phyloP scores from a whole-genome alignment of 2,888 invertebrate species.

The Leptogaster cylindrica region DNA sequence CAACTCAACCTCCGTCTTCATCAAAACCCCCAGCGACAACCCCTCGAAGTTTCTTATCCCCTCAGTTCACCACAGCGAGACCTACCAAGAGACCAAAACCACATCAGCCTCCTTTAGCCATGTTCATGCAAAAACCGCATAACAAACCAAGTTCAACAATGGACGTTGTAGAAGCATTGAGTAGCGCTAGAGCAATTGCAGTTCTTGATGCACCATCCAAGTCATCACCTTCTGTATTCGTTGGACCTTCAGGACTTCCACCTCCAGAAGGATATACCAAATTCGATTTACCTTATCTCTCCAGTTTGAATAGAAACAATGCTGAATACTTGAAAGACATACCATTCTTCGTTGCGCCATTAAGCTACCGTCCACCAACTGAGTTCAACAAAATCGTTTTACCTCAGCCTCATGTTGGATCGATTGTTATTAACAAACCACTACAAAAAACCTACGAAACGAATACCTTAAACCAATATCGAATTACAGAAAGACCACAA shows the following conservation, averaged over 20 bases:
- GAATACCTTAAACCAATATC: slow-evolving; percentile 48
- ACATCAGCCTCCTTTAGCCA: slow-evolving; percentile 84
- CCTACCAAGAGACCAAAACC: slow-evolving; percentile 73
- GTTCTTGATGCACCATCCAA: slow-evolving; percentile 77
- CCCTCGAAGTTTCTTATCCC: slow-evolving; percentile 55
- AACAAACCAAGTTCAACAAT: slow-evolving; percentile 67
- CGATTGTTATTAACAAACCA: slow-evolving; percentile 74
- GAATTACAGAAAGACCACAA: not conserved
- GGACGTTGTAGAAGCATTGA: slow-evolving; percentile 74
- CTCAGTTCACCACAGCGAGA: slow-evolving; percentile 60
- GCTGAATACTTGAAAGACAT: slow-evolving; percentile 74
- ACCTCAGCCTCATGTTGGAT: slow-evolving; percentile 86
- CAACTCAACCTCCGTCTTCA: slow-evolving; percentile 54
- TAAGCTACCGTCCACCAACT: slow-evolving; percentile 82
- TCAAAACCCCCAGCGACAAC: slow-evolving; percentile 60
- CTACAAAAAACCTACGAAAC: slow-evolving; percentile 30
- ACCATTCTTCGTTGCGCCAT: slow-evolving; percentile 84
- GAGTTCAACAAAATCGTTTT: slow-evolving; percentile 86
- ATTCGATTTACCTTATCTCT: slow-evolving; percentile 83
- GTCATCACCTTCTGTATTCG: slow-evolving; percentile 77
- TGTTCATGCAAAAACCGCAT: slow-evolving; percentile 70
- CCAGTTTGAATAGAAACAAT: slow-evolving; percentile 71
- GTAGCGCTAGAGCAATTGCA: slow-evolving; percentile 75
- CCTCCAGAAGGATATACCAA: slow-evolving; percentile 76
- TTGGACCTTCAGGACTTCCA: slow-evolving; percentile 77